Evolutionary conservation across 2,113 vertebrate species (phyloP).

Genomic region (Morone chrysops): DNA sequence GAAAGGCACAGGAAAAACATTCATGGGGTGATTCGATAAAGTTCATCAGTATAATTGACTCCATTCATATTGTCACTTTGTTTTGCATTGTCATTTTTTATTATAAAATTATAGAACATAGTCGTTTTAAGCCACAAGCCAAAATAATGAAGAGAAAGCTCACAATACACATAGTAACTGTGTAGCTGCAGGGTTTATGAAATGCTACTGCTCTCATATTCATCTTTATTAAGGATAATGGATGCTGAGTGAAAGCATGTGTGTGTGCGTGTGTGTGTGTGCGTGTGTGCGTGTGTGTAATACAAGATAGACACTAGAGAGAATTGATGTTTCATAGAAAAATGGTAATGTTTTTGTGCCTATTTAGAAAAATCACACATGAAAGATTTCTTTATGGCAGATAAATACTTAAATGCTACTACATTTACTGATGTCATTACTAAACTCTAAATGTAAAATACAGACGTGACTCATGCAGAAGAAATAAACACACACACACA

Average conservation of each 20-base stretch:
- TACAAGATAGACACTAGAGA: not conserved
- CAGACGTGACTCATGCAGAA: constrained; percentile 36
- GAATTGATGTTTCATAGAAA: not conserved
- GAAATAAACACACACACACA: constrained; percentile 14
- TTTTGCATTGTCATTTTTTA: not conserved
- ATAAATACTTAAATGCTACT: not conserved
- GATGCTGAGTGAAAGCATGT: not conserved
- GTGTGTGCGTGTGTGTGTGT: not conserved
- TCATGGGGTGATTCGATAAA: not conserved
- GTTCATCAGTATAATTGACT: not conserved
- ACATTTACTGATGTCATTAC: not conserved
- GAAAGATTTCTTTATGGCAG: not conserved
- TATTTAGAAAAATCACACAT: not conserved
- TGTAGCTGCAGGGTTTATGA: constrained; percentile 9
- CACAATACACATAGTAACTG: not conserved
- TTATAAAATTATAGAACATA: not conserved
- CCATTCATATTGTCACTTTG: not conserved
- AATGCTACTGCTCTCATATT: not conserved
- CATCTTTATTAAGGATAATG: constrained; percentile 20
- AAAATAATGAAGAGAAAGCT: not conserved
- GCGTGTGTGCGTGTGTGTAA: not conserved
- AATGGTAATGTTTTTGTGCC: not conserved
- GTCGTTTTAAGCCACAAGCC: not conserved
- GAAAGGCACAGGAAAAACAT: not conserved
- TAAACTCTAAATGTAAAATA: constrained; percentile 7